phyloP scores from a whole-genome alignment of 2,797 vertebrate species.

The Pseudomugil tenellus region DNA sequence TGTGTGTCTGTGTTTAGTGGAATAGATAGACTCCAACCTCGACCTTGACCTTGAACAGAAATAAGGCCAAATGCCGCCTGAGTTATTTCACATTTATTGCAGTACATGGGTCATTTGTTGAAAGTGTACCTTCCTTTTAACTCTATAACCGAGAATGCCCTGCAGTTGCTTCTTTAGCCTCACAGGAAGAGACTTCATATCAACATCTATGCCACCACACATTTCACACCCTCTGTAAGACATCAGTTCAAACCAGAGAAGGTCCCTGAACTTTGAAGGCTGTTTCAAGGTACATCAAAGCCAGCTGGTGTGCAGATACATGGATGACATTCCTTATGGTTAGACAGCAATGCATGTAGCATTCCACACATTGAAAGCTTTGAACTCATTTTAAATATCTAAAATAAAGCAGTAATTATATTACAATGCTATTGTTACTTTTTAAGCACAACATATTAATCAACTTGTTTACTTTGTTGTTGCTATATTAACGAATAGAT shows the following conservation, averaged over 20 bases:
- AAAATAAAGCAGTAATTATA: neutral
- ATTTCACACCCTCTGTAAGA: slow-evolving; percentile 36
- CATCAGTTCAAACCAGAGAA: slow-evolving; percentile 50
- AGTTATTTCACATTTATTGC: slow-evolving; percentile 54
- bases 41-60: slow-evolving; percentile 58
- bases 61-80: slow-evolving; percentile 35
- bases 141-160: slow-evolving; percentile 42
- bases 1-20: slow-evolving; percentile 11
- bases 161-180: slow-evolving; percentile 37
- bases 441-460: neutral
- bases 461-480: neutral
- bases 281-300: slow-evolving; percentile 73
- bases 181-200: slow-evolving; percentile 48
- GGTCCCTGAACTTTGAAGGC: slow-evolving; percentile 70
- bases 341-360: slow-evolving; percentile 6
- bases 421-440: too few relatives aligned
- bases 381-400: slow-evolving; percentile 1
- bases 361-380: slow-evolving; percentile 14
- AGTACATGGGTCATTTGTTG: slow-evolving; percentile 56
- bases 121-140: slow-evolving; percentile 63
- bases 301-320: slow-evolving; percentile 30
- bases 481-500: slow-evolving; percentile 4
- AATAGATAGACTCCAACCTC: slow-evolving; percentile 21
- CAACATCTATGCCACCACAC: slow-evolving; percentile 19
- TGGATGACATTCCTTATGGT: slow-evolving; percentile 30